Evolutionary conservation across 2,797 vertebrate genomes (phyloP).

Genomic region (Cirrhinus molitorella): DNA sequence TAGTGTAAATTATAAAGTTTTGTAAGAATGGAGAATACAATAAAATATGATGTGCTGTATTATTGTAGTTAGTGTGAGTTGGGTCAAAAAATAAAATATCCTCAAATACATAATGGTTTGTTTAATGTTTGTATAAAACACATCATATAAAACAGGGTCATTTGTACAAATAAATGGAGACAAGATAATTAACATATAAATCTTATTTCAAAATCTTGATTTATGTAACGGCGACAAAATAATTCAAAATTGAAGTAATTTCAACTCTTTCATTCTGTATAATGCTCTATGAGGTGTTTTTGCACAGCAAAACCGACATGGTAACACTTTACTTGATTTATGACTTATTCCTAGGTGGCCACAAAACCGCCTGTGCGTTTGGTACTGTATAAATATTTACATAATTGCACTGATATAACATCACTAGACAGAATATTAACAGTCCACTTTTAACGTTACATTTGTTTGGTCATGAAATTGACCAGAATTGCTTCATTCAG

Average conservation of each 20-base stretch:
- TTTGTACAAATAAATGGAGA: conserved; percentile 22
- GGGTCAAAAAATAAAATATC: not conserved
- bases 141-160: conserved; percentile 28
- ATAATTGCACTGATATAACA: conserved; percentile 37
- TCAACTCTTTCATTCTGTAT: not conserved
- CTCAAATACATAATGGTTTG: not conserved
- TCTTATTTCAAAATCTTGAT: not conserved
- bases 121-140: conserved; percentile 46
- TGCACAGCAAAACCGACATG: conserved; percentile 24
- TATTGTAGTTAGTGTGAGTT: not conserved
- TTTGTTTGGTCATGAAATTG: conserved; percentile 10
- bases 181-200: not conserved
- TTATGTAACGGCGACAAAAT: not conserved
- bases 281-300: conserved; percentile 14
- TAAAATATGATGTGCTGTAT: not conserved
- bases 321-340: conserved; percentile 22
- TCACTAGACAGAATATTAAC: conserved; percentile 47
- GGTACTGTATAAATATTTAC: conserved; percentile 48
- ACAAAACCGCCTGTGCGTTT: conserved; percentile 5
- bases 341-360: not conserved
- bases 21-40: not conserved
- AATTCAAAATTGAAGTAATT: conserved; percentile 18
- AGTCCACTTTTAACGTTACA: too few relatives aligned
- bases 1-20: rapidly evolving
- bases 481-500: conserved; percentile 65